Evolutionary conservation across 2,888 invertebrate species (phyloP), one percentile per base, ranked within the genome.

Genomic region (Cerastis leucographa): DNA sequence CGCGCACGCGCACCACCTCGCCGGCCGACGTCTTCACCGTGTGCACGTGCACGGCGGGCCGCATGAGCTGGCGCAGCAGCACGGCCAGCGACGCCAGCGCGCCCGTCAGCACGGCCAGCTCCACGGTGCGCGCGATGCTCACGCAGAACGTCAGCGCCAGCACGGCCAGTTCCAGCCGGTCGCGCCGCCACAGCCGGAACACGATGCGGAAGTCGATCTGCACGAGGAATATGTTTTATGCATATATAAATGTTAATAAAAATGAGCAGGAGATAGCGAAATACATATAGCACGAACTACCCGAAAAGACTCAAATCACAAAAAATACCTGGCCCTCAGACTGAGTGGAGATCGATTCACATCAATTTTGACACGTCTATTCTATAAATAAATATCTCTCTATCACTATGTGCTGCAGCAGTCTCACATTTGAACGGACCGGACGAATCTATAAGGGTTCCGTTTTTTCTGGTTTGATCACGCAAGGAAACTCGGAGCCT

Each of bases 31-130:
- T 84, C 87, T 88, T 88, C 14, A 67, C 42, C 71, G 64, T 29
- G 71, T 19, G 9, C 46, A 68, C 68, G 64, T 51, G 61, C 29
- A 97, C 90, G 14, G 90, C 93, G 35, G 98, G 98, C 87, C 98
- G 97, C 51, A 98, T 97, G 94, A 98, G 97, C 35, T 97, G 94
- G 85, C 97, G 97, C 75, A 99, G 94, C 73, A 98, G 94, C 90
- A 97, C 97, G 7, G 97, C 91, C 76, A 98, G 95, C 91, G 98
- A 98, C 51, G 97, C 94, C 25, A 97, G 90, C 82, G 98, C 97
- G 76, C 99, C 99, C 67, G 97, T 96, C 46, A 98, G 95, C 84
- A 99, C 97, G 69, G 99, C 99, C 89, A 97, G 97, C 97, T 99
- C 98, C 66, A 99, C 98, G 42, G 98, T 98, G 80, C 97, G 95